phyloP scores from a whole-genome alignment of 2,113 vertebrate species.

The Anoura caudifer region DNA sequence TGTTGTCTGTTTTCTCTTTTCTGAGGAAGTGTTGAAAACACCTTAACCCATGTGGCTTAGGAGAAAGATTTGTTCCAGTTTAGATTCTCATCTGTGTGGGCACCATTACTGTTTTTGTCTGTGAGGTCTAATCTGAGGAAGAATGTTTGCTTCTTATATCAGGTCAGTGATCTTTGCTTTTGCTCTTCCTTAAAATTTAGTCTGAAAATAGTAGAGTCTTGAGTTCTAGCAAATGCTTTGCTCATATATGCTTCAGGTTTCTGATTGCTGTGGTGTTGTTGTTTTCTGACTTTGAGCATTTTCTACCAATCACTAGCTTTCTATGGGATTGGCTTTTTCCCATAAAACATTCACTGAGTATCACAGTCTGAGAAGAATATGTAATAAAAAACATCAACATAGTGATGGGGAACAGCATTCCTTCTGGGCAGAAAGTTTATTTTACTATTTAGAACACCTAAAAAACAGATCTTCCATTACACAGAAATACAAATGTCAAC shows the following conservation, averaged over 20 bases:
- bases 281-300: neutral
- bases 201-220: neutral
- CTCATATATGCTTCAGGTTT: neutral
- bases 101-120: neutral
- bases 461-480: conserved; percentile 7
- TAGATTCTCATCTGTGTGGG: neutral
- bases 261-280: neutral
- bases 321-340: neutral
- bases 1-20: neutral
- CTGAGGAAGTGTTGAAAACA: neutral
- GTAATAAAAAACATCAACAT: neutral
- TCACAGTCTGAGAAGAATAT: neutral
- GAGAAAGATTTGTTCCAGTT: neutral
- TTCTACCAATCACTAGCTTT: neutral
- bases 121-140: neutral
- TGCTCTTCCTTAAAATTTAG: neutral
- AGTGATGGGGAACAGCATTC: neutral
- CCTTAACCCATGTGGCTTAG: neutral
- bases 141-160: neutral
- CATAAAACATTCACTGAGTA: neutral
- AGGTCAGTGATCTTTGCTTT: neutral
- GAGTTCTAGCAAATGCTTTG: neutral
- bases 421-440: neutral
- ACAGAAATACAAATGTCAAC: neutral
- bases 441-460: neutral